phyloP scores from a whole-genome alignment of 1,140 invertebrate genomes.

The Sinonovacula constricta region DNA sequence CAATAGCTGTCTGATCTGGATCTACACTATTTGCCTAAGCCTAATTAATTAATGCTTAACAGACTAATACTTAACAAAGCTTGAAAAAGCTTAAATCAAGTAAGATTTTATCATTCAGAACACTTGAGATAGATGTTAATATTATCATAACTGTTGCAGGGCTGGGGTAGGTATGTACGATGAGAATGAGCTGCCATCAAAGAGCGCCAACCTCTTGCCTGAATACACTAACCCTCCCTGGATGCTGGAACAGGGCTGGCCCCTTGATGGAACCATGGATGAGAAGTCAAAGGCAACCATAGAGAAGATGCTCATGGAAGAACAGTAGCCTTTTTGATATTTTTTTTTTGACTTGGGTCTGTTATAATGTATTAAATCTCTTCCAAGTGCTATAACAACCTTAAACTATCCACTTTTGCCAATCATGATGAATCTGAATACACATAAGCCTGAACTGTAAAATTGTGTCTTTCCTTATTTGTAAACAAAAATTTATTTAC shows the following conservation, averaged over 20 bases:
- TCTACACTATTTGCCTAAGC: too few species aligned
- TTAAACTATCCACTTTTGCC: too few species aligned
- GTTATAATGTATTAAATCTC: too few species aligned
- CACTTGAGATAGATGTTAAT: not conserved
- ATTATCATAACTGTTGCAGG: conserved; percentile 56
- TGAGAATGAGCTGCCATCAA: conserved; percentile 79
- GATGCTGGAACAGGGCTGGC: conserved; percentile 82
- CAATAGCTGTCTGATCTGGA: too few species aligned
- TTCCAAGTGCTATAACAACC: too few species aligned
- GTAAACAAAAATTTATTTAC: too few species aligned
- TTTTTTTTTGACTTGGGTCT: too few species aligned
- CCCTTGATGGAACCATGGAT: conserved; percentile 73
- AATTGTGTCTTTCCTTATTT: too few species aligned
- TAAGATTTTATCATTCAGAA: too few species aligned
- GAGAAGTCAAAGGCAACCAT: conserved; percentile 76
- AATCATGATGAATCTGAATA: too few species aligned
- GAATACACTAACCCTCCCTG: conserved; percentile 85
- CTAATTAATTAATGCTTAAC: too few species aligned
- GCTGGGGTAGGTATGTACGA: conserved; percentile 74
- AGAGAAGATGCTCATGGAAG: conserved; percentile 77
- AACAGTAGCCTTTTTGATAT: conserved; percentile 78
- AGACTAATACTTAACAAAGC: conserved; percentile 10
- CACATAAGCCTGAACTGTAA: too few species aligned
- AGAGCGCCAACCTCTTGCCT: conserved; percentile 80
- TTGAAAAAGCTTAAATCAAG: not conserved